Evolutionary conservation across 2,888 invertebrate species (phyloP), one percentile per base, ranked within the genome.

Genomic region (Orthosia gothica): DNA sequence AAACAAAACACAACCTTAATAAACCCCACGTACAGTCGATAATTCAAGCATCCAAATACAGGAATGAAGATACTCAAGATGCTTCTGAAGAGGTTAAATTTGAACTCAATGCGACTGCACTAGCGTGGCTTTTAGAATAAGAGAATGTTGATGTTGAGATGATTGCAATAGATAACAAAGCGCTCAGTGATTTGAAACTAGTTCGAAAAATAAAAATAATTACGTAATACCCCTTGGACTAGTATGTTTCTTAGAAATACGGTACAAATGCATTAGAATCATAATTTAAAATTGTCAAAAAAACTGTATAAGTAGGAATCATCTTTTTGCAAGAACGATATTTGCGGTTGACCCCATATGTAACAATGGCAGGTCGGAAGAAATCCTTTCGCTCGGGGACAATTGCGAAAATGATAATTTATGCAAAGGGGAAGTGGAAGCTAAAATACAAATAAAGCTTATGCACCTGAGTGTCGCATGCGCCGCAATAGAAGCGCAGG

Each of bases 391-490:
- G 79, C 68, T 78, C 73, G 86, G 86, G 85, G 85, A 91, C 88
- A 87, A 87, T 92, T 82, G 94, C 94, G 81, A 92, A 95, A 94
- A 91, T 93, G 89, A 89, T 96, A 96, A 96, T 95, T 92, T 96
- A 96, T 96, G 95, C 96, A 96, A 96, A 95, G 96, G 96, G 96
- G 95, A 96, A 96, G 95, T 91, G 88, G 91, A 87, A 89, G 94
- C 93, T 94, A 94, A 94, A 95, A 91, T 90, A 89, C 91, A 94
- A 95, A 95, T 94, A 95, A 95, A 95, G 95, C 93, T 95, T 94
- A 95, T 94, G 92, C 96, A 96, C 96, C 96, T 96, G 95, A 96
- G 88, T 87, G 89, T 82, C 91, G 92, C 94, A 90, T 92, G 93
- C 92, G 93, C 92, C 91, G 90, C 83, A 71, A 70, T 70, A 79